A percentile compares a stretch with the other conserved stretches of the same genome.
phyloP scores from a whole-genome alignment of 2,113 vertebrate genomes.

The Daphoenositta chrysoptera region DNA sequence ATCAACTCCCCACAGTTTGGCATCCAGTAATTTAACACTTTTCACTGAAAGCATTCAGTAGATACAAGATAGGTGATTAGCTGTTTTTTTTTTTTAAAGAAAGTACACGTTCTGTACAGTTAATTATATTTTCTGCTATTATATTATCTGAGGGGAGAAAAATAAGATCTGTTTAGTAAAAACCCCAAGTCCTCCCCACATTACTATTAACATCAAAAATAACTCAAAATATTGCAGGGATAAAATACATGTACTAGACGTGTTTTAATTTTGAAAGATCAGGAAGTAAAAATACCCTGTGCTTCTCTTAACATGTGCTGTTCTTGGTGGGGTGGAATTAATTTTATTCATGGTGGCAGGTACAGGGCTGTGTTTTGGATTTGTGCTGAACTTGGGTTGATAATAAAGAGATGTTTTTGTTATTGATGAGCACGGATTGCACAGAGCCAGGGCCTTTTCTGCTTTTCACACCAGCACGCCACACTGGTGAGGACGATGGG shows the following conservation, averaged over 20 bases:
- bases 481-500: too few relatives aligned
- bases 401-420: neutral
- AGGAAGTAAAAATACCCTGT: neutral
- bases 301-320: neutral
- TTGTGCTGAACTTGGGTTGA: neutral
- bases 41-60: slow-evolving; percentile 44
- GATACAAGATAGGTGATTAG: slow-evolving; percentile 16
- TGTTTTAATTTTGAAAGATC: neutral
- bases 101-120: neutral
- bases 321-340: neutral
- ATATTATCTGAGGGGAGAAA: neutral
- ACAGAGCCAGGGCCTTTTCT: neutral
- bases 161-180: neutral
- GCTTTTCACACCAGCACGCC: neutral
- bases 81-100: neutral
- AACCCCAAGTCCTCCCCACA: accelerated
- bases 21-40: slow-evolving; percentile 51
- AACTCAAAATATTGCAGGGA: neutral
- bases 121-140: neutral
- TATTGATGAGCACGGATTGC: neutral
- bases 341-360: neutral
- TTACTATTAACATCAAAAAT: neutral
- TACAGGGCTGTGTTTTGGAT: neutral
- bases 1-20: slow-evolving; percentile 20
- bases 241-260: neutral